Percentiles rank a stretch among this genome's conserved stretches.
Evolutionary conservation across 2,113 vertebrate genomes (phyloP).

Genomic region (Rhagologus leucostigma): DNA sequence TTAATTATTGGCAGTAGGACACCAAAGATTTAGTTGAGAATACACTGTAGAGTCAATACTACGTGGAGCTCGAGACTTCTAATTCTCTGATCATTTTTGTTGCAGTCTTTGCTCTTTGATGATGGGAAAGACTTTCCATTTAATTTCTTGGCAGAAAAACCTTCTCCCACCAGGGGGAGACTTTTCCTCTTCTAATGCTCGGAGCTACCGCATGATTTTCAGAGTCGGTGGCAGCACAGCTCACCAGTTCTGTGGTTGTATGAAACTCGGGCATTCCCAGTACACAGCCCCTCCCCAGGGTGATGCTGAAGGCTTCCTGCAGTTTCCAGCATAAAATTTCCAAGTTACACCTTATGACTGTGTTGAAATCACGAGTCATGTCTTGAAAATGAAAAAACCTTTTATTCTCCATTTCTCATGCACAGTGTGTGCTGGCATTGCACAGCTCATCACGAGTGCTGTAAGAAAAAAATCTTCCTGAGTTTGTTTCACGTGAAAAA

Average conservation of each 20-base stretch:
- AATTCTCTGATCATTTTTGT: not conserved
- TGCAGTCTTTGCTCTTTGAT: not conserved
- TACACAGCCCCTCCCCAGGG: not conserved
- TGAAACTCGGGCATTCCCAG: not conserved
- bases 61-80: not conserved
- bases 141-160: not conserved
- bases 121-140: not conserved
- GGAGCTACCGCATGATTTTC: not conserved
- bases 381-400: not conserved
- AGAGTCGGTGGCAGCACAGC: not conserved
- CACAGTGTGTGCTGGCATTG: not conserved
- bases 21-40: not conserved
- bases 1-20: not conserved
- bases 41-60: not conserved
- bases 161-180: constrained; percentile 39
- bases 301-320: not conserved
- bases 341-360: not conserved
- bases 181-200: not conserved
- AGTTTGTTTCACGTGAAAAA: not conserved
- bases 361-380: not conserved
- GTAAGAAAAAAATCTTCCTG: not conserved
- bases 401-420: not conserved
- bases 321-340: not conserved
- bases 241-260: not conserved
- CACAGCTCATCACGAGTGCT: not conserved